These are phyloP conservation scores for Pygoscelis antarcticus DNA, from an alignment of 2,113 vertebrate species.

Conservation along the genomic window DNA sequence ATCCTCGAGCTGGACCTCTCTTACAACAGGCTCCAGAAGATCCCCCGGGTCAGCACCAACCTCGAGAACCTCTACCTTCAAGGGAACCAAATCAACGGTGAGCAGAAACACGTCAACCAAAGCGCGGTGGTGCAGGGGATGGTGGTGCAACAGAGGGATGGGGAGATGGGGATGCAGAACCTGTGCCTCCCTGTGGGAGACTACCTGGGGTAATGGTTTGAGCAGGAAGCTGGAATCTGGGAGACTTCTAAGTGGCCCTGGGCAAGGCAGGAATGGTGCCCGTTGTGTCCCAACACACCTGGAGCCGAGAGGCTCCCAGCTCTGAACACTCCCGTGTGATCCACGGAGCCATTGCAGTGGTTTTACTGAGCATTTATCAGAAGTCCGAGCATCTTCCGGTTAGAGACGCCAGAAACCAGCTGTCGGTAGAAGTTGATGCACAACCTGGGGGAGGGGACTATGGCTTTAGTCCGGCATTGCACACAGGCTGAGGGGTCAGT, in stretches of 20 bases:
- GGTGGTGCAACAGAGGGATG: background rate
- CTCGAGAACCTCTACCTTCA: constrained; percentile 95
- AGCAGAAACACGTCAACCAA: background rate
- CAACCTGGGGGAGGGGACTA: background rate
- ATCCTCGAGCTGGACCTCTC: constrained; percentile 94
- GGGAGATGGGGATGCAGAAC: background rate
- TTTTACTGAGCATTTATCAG: background rate
- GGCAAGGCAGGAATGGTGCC: background rate
- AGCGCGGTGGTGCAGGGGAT: background rate
- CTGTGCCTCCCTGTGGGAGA: rapidly evolving
- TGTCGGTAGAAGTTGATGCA: background rate
- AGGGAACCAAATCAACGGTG: constrained; percentile 94
- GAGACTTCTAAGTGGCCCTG: background rate
- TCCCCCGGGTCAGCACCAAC: constrained; percentile 87
- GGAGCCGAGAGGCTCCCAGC: background rate
- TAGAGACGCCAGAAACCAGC: background rate
- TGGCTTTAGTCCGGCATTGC: background rate
- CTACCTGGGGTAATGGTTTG: rapidly evolving
- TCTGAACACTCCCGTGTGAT: rapidly evolving
- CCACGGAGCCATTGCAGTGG: rapidly evolving
- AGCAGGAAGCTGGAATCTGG: background rate
- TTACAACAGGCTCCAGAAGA: constrained; percentile 93
- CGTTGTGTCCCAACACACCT: background rate
- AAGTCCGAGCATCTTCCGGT: background rate
- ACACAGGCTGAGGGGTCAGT: background rate